Conservation (phyloP, 2,113 vertebrate species). For the Taxidea taxus region DNA sequence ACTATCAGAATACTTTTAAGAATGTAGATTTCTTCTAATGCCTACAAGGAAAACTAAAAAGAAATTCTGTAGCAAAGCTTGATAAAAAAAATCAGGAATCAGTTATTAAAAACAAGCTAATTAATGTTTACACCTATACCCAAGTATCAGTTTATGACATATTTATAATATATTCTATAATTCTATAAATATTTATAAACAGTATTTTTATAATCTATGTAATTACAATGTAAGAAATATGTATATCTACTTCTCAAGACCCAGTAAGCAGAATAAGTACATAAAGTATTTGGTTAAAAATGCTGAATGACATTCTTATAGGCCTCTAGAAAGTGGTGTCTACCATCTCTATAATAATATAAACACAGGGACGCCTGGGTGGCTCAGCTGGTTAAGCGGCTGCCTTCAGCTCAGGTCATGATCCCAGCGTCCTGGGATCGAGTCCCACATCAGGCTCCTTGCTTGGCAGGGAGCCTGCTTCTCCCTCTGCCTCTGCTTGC, state of each 20-base stretch:
- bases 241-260: background rate
- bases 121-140: background rate
- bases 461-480: no score
- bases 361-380: no score
- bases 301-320: background rate
- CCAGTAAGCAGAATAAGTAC: background rate
- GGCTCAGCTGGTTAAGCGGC: no score
- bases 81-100: constrained; percentile 9
- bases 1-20: constrained; percentile 7
- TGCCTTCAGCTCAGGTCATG: no score
- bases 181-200: background rate
- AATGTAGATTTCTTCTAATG: background rate
- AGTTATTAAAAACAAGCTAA: constrained; percentile 1
- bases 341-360: background rate
- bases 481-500: no score
- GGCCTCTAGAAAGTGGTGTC: background rate
- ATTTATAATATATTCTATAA: background rate
- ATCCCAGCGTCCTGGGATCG: no score
- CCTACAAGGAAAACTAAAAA: background rate
- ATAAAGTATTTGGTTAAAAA: background rate
- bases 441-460: no score
- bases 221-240: background rate
- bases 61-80: background rate
- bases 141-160: background rate
- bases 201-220: background rate